Evolutionary conservation across 2,113 vertebrate genomes (phyloP), one percentile per base, ranked within the genome.

Genomic region (Nesogale talazaci): DNA sequence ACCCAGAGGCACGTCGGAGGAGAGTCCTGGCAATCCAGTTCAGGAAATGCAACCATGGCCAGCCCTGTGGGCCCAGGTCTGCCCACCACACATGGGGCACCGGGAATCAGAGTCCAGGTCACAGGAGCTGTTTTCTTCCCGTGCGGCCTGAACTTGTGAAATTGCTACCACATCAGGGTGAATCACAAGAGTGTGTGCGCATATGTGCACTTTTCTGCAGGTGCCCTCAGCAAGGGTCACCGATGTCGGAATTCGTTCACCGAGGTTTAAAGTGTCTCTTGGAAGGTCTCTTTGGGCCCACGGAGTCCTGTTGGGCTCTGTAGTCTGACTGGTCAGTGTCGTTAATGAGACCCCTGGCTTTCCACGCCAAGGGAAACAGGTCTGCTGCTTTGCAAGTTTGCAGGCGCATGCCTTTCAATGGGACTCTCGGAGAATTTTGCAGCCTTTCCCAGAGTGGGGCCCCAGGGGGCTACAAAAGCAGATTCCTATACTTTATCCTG

Each of bases 301-400:
- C 36, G 10, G 38, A 3, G 22, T n/a, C 72, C 52, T 69, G 25
- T 77, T 25, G 59, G 83, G 72, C 40, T 61, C 65, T 86, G 22
- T 9, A 36, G 7, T 83, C 63, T 93, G 40, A 76, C 11, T 84
- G 59, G 27, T 34, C 25, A 4, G 15, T 81, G 17, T 52, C 75
- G 86, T 83, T 85, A 74, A n/a, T n/a, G 82, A 65, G 92, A 90
- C 40, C 65, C 20, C 80, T 80, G 87, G 29, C 89, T 96, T 90
- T 76, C 77, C 25, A 83, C 0, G 22, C 65, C 40, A 70, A 86
- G 59, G 86, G 91, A 84, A 93, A 29, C 20, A 3, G 70, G 29
- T 9, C 34, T 4, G 65, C 14, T 57, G 65, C 88, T 93, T 89
- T 87, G 65, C 85, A 88, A 82, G 2, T 76, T 77, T 78, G 92